A percentile compares a stretch with the other conserved stretches of the same genome.
Evolutionary conservation across 1,140 invertebrate genomes (phyloP).

Genomic region (Papilio xuthus): DNA sequence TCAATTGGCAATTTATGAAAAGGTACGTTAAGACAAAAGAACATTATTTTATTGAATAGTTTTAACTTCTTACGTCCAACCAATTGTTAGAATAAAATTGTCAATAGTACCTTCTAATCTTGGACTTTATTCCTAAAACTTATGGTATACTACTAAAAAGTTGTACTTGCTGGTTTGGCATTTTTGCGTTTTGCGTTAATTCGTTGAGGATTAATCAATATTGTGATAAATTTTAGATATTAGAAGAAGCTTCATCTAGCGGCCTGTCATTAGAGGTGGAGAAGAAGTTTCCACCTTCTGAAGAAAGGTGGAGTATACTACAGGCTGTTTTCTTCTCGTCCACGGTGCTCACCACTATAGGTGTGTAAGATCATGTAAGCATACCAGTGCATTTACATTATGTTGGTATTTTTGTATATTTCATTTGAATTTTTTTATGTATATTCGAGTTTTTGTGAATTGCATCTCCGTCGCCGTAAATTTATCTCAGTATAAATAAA

Average conservation of each 20-base stretch:
- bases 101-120: not conserved
- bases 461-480: no score
- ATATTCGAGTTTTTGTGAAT: no score
- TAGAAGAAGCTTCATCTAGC: slow-evolving; percentile 84
- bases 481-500: no score
- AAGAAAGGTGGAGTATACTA: slow-evolving; percentile 88
- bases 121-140: not conserved
- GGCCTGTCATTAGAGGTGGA: slow-evolving; percentile 83
- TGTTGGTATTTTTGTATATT: not conserved
- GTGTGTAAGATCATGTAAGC: slow-evolving; percentile 82
- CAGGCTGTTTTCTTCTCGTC: slow-evolving; percentile 93
- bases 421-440: no score
- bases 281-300: slow-evolving; percentile 80
- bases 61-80: not conserved
- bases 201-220: no score
- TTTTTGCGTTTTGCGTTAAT: no score
- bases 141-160: not conserved
- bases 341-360: slow-evolving; percentile 92
- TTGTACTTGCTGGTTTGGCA: not conserved
- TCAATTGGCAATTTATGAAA: slow-evolving; percentile 84
- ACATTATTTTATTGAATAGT: not conserved
- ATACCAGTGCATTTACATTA: slow-evolving; percentile 47
- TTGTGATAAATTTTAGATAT: slow-evolving; percentile 64
- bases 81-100: not conserved
- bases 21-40: slow-evolving; percentile 58